These are phyloP conservation scores for Nicator chloris DNA, from an alignment of 2,113 vertebrate genomes.

Conservation along the genomic window DNA sequence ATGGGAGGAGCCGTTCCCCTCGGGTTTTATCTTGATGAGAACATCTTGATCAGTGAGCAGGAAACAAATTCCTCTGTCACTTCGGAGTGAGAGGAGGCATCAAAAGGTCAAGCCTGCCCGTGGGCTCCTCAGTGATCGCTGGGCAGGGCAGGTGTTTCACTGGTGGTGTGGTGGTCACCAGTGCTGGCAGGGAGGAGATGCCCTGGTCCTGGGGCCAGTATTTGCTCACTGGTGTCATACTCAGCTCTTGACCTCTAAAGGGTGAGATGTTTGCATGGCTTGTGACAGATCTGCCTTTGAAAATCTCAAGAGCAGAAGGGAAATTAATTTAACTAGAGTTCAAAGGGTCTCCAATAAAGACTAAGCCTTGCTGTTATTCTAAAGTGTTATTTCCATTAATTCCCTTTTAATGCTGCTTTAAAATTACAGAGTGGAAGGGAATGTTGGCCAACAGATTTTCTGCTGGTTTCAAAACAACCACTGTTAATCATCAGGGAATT, in stretches of 20 bases:
- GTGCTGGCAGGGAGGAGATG: not conserved
- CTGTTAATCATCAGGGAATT: not conserved
- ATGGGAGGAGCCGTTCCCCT: not conserved
- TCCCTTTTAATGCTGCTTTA: slow-evolving; percentile 7
- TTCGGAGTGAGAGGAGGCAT: not conserved
- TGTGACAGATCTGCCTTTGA: not conserved
- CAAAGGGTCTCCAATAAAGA: not conserved
- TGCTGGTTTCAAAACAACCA: not conserved
- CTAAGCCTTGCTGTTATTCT: not conserved
- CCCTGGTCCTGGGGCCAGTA: not conserved
- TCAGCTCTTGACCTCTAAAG: not conserved
- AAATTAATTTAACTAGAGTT: slow-evolving; percentile 46
- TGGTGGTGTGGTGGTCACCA: not conserved
- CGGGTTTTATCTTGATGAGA: not conserved
- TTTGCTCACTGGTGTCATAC: not conserved
- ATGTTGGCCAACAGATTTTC: not conserved
- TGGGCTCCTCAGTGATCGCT: not conserved
- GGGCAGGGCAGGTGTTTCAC: not conserved
- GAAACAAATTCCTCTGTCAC: not conserved
- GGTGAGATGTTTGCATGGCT: not conserved
- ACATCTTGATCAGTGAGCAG: not conserved
- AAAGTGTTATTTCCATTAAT: slow-evolving; percentile 12
- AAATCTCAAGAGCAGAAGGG: not conserved
- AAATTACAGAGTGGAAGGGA: slow-evolving; percentile 7
- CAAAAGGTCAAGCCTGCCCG: not conserved